Evolutionary conservation across 2,113 vertebrate genomes (phyloP).

Genomic region (Alectura lathami): DNA sequence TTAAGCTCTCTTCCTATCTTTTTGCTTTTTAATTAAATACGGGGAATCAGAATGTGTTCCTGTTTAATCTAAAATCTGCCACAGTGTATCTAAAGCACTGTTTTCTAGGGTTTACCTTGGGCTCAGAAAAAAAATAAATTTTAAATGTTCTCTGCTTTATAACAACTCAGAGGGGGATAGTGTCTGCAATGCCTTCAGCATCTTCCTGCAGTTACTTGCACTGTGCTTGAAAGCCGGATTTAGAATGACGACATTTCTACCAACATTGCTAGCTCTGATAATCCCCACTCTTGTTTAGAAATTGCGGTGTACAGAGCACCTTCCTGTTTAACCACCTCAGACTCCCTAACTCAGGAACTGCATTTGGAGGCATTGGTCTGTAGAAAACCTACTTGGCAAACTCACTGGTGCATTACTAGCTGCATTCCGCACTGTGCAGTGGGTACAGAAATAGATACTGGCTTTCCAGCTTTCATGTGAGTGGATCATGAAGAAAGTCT

Average conservation of each 20-base stretch:
- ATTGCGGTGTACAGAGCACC: fast-evolving
- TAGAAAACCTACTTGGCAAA: fast-evolving
- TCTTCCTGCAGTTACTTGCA: background rate
- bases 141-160: background rate
- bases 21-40: background rate
- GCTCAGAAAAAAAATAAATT: background rate
- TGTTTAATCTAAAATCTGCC: background rate
- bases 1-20: background rate
- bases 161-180: background rate
- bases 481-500: background rate
- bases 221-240: background rate
- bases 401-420: fast-evolving
- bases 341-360: background rate
- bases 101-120: background rate
- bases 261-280: background rate
- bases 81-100: background rate
- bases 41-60: background rate
- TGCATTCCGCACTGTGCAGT: fast-evolving
- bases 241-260: background rate
- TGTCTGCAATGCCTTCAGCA: background rate
- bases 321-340: background rate
- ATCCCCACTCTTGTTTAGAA: background rate
- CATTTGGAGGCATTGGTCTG: background rate
- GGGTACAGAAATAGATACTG: fast-evolving
- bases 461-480: background rate